Evolutionary conservation across 2,113 vertebrate species (phyloP).

Genomic region (Hylia prasina): DNA sequence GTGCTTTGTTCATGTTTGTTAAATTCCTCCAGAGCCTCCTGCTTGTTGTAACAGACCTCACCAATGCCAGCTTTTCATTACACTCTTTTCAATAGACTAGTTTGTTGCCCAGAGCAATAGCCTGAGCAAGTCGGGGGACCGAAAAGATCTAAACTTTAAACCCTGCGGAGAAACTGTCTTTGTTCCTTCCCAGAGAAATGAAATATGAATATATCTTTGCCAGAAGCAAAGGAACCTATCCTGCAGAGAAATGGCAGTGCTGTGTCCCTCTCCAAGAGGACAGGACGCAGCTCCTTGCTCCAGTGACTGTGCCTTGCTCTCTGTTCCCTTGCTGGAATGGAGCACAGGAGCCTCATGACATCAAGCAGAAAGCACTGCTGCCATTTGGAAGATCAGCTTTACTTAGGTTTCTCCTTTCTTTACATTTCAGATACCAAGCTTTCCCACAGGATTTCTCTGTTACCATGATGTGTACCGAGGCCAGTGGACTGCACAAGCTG

Average conservation of each 20-base stretch:
- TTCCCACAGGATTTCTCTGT: neutral
- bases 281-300: neutral
- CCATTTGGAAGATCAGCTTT: neutral
- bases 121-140: neutral
- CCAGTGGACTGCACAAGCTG: too few species aligned
- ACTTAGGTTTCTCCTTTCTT: neutral
- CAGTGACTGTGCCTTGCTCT: fast-evolving
- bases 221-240: neutral
- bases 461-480: neutral
- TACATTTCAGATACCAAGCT: neutral
- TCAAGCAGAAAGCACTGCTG: neutral
- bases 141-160: constrained; percentile 23
- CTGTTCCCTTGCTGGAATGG: fast-evolving
- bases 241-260: neutral
- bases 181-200: neutral
- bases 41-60: neutral
- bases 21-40: neutral
- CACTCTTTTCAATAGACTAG: neutral
- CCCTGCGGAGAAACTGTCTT: neutral
- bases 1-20: neutral
- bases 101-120: constrained; percentile 8
- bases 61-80: neutral
- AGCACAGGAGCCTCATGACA: fast-evolving
- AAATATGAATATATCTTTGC: neutral
- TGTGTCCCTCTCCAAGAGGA: neutral